A percentile compares a stretch with the other conserved stretches of the same genome.
phyloP scores from a whole-genome alignment of 2,113 vertebrate genomes.

The Ailuropoda melanoleuca region DNA sequence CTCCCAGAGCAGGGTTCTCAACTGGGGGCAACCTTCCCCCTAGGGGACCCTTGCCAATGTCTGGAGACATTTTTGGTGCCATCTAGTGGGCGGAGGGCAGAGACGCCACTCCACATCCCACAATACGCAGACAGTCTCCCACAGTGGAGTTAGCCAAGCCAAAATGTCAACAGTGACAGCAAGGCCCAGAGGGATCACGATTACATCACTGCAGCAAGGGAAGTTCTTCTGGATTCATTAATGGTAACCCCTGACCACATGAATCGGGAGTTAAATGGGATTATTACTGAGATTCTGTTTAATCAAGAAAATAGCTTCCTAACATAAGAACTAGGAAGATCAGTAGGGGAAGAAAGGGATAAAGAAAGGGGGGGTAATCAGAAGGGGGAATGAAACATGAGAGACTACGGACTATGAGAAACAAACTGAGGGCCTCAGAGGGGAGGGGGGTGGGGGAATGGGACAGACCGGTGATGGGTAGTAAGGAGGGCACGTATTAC shows the following conservation, averaged over 20 bases:
- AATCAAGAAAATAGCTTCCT: neutral
- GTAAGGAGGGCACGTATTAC: no score
- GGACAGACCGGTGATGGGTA: no score
- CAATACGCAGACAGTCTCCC: neutral
- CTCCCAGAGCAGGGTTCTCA: neutral
- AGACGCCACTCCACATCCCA: neutral
- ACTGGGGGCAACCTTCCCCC: neutral
- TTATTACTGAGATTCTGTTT: neutral
- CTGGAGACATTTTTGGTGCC: neutral
- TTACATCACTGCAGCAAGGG: neutral
- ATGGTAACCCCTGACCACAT: neutral
- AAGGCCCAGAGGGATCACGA: neutral
- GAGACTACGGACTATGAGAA: no score
- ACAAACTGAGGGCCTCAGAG: no score
- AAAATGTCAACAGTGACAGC: neutral
- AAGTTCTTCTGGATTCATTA: neutral
- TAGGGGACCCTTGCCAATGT: neutral
- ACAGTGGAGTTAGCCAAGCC: neutral
- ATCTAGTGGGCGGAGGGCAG: neutral
- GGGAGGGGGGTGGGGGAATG: no score
- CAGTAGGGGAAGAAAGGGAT: no score
- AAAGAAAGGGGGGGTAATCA: no score
- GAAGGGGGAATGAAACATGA: no score
- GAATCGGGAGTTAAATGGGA: neutral
- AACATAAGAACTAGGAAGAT: no score